Percentiles rank a stretch among this genome's conserved stretches.
phyloP scores from a whole-genome alignment of 1,140 invertebrate genomes.

The Polyergus mexicanus region DNA sequence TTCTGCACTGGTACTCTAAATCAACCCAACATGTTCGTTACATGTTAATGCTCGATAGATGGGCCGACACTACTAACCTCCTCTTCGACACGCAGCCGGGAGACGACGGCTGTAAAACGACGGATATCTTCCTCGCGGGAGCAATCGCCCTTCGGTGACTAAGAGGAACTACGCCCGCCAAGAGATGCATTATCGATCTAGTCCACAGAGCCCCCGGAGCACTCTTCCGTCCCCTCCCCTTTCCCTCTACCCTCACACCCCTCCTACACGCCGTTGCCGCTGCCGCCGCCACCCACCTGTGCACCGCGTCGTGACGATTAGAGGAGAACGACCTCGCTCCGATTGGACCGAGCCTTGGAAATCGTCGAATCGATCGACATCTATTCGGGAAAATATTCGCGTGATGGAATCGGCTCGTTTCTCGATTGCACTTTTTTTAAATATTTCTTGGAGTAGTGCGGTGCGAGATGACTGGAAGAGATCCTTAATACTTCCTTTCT shows the following conservation, averaged over 20 bases:
- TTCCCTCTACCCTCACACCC: slow-evolving; percentile 70
- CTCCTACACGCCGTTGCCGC: slow-evolving; percentile 56
- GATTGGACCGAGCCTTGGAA: slow-evolving; percentile 29
- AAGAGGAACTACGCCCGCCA: slow-evolving; percentile 80
- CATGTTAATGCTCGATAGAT: neutral
- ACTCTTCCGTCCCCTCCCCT: slow-evolving; percentile 70
- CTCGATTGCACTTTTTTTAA: neutral
- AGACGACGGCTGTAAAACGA: neutral
- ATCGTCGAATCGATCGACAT: slow-evolving; percentile 15
- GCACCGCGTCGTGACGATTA: slow-evolving; percentile 78
- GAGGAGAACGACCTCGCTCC: slow-evolving; percentile 8
- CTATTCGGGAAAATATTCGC: neutral
- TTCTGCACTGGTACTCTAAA: too few species aligned
- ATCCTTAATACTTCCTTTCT: neutral
- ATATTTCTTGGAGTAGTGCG: too few species aligned
- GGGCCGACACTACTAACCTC: neutral
- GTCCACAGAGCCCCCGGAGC: slow-evolving; percentile 78
- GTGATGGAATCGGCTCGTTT: neutral
- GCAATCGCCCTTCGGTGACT: slow-evolving; percentile 77
- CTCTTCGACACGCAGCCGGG: neutral
- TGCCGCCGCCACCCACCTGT: slow-evolving; percentile 77
- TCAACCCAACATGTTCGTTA: neutral
- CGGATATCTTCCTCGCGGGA: slow-evolving; percentile 62
- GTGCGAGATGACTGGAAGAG: neutral
- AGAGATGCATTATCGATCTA: slow-evolving; percentile 85